Evolutionary conservation across 2,888 invertebrate genomes (phyloP).

Genomic region (Cosmorhoe ocellata): DNA sequence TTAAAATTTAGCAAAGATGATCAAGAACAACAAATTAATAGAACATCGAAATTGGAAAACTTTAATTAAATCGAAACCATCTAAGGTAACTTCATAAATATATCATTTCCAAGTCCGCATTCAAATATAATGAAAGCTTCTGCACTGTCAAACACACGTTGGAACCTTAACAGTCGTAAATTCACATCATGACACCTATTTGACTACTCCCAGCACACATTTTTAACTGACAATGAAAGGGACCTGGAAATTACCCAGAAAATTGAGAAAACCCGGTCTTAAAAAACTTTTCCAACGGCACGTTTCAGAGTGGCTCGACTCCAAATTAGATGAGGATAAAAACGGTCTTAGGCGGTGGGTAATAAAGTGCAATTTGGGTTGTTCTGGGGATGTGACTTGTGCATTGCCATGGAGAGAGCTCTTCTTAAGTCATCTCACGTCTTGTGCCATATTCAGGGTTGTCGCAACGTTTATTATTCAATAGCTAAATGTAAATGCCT

Average conservation of each 20-base stretch:
- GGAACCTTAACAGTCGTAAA: conserved; percentile 51
- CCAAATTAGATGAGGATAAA: conserved; percentile 42
- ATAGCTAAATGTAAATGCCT: conserved; percentile 68
- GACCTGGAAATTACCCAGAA: conserved; percentile 54
- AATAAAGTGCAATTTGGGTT: conserved; percentile 59
- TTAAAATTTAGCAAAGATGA: conserved; percentile 8
- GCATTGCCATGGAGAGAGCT: conserved; percentile 39
- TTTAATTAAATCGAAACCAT: conserved; percentile 26
- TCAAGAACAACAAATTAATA: conserved; percentile 12
- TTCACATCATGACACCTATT: conserved; percentile 49
- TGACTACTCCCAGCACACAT: conserved; percentile 60
- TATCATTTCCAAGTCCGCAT: conserved; percentile 29
- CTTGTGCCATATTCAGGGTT: conserved; percentile 51
- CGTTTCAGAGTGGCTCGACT: conserved; percentile 40
- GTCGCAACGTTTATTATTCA: conserved; percentile 69
- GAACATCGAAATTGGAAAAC: conserved; percentile 12
- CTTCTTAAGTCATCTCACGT: conserved; percentile 60
- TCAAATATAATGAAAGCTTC: conserved; percentile 26
- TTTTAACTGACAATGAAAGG: conserved; percentile 61
- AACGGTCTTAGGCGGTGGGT: conserved; percentile 39
- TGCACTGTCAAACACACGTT: conserved; percentile 31
- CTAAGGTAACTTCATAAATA: conserved; percentile 32
- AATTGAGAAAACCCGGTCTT: conserved; percentile 58
- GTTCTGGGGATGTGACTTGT: conserved; percentile 41
- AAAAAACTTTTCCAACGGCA: conserved; percentile 49